Base-by-base conservation (phyloP, 2,888 invertebrate genomes). In the Shargacucullia verbasci region DNA sequence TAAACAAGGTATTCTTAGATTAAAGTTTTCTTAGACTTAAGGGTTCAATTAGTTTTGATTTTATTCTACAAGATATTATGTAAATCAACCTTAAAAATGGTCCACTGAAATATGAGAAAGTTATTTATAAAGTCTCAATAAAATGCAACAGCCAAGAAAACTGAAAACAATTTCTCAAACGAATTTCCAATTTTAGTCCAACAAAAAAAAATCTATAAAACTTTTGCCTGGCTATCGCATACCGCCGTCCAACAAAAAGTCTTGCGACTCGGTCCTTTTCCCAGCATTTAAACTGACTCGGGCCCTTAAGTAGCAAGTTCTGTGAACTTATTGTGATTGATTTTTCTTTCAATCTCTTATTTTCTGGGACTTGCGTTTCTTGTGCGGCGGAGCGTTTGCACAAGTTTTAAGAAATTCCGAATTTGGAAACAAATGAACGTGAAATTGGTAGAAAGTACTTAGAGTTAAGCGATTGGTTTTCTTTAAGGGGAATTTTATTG, bases 261-360 rank as follows among this genome's bases (percentile, higher is more conserved):
- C 59, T 29, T 48, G 13, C 15, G 54, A 15, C 44, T 45, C 48
- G 40, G 53, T 61, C 68, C 63, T 63, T 75, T 74, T 72, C 60
- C 29, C 55, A 61, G 43, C 76, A 40, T 75, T 70, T 69, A 68
- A 72, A 75, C 70, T 50, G 70, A 65, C 47, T 60, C 52, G 52
- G 67, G 41, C 59, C 66, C 64, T 70, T 77, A 75, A 77, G 76
- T 77, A 73, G 71, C 65, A 77, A 77, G 77, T 77, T 77, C 55
- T 43, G 64, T 39, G 55, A 74, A 73, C 63, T 74, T 75, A 71
- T 73, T 75, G 64, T 76, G 76, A 76, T 76, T 75, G 75, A 76
- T 76, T 75, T 73, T 73, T 71, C 65, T 70, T 62, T 62, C 58
- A 70, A 55, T 63, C 68, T 73, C 62, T 62, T 68, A 73, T 59